Evolutionary conservation across 2,113 vertebrate genomes (phyloP).

Genomic region (Hippolais icterina): DNA sequence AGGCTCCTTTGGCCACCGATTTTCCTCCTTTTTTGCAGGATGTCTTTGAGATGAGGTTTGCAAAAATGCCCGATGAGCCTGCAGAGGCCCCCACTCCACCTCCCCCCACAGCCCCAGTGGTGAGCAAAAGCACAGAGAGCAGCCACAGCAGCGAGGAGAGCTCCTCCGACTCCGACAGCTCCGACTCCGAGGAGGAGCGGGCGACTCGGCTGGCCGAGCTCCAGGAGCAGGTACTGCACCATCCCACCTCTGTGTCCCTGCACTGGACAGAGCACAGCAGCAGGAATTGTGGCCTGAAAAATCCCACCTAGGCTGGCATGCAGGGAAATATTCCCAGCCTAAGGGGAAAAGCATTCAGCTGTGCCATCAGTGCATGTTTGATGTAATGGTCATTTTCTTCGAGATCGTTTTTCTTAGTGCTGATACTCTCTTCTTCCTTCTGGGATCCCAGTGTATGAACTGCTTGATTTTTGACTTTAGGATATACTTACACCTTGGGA

Average conservation of each 20-base stretch:
- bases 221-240: conserved; percentile 85
- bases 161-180: conserved; percentile 79
- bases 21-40: conserved; percentile 67
- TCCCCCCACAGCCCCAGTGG: conserved; percentile 44
- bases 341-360: not conserved
- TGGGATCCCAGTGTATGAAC: not conserved
- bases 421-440: not conserved
- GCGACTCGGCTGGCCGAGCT: conserved; percentile 83
- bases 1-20: not conserved
- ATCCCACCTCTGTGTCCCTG: rapidly evolving
- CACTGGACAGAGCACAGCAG: not conserved
- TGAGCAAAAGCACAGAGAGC: conserved; percentile 86
- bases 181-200: conserved; percentile 84
- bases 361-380: not conserved
- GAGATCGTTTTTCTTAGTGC: rapidly evolving
- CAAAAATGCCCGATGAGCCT: conserved; percentile 91
- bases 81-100: conserved; percentile 67
- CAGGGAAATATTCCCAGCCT: not conserved
- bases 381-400: rapidly evolving
- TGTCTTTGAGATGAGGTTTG: conserved; percentile 94
- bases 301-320: not conserved
- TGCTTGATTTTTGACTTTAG: not conserved
- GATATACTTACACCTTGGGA: not conserved
- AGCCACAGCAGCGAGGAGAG: conserved; percentile 85
- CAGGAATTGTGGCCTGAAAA: not conserved